A percentile compares a stretch with the other conserved stretches of the same genome.
Evolutionary conservation across 2,113 vertebrate genomes (phyloP).

Genomic region (Asarcornis scutulata): DNA sequence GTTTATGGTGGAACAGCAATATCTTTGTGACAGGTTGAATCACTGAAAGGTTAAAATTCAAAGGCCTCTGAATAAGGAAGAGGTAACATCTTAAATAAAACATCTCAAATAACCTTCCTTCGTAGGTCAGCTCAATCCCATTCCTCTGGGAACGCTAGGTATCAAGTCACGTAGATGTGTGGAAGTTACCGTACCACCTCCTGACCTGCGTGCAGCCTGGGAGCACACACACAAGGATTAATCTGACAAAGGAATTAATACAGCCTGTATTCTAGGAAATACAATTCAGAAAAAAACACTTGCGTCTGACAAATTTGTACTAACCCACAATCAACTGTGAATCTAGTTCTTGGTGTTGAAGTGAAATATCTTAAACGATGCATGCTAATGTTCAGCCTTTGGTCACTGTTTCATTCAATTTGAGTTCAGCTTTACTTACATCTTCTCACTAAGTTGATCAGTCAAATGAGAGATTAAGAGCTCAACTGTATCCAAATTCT

Average conservation of each 20-base stretch:
- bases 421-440: constrained; percentile 64
- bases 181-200: constrained; percentile 9
- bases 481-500: constrained; percentile 53
- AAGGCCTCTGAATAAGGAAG: not conserved
- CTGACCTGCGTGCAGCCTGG: constrained; percentile 28
- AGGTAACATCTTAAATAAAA: not conserved
- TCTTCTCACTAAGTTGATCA: constrained; percentile 56
- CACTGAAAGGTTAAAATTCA: not conserved
- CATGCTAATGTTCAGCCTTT: constrained; percentile 62
- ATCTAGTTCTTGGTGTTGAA: constrained; percentile 67
- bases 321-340: constrained; percentile 63
- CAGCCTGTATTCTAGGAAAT: not conserved
- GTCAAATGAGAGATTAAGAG: constrained; percentile 16
- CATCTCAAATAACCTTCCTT: not conserved
- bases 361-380: constrained; percentile 63
- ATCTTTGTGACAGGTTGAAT: not conserved
- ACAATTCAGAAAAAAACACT: constrained; percentile 50
- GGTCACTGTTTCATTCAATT: constrained; percentile 55
- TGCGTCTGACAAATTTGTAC: constrained; percentile 56
- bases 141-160: not conserved
- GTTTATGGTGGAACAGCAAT: not conserved
- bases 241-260: not conserved
- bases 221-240: constrained; percentile 27
- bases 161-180: not conserved
- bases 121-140: not conserved